Base-by-base conservation (phyloP, 30 jellyfish, hydroid and myxozoan species). In the Aurelia coerulea region DNA sequence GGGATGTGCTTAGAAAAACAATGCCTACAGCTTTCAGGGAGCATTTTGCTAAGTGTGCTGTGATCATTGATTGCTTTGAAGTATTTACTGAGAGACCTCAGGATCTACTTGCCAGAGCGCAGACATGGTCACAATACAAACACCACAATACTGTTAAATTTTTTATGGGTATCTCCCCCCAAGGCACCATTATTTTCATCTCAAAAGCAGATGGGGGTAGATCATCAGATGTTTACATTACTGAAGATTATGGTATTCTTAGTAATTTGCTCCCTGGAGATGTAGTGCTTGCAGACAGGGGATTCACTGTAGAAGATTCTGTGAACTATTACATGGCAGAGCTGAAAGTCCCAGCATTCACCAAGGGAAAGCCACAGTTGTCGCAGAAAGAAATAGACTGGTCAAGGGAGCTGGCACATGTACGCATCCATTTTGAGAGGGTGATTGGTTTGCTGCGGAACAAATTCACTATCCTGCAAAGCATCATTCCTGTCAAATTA, bases 141-240 rank as follows among this genome's bases (percentile, higher is more conserved):
- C n/a, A n/a, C n/a, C n/a, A n/a, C n/a, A n/a, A n/a, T n/a, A n/a
- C n/a, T n/a, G n/a, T n/a, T n/a, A n/a, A n/a, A n/a, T n/a, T n/a
- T n/a, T n/a, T n/a, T n/a, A n/a, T n/a, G 86, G 3, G 31, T 31
- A 65, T 8, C 18, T 11, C 10, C 18, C 11, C 31, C 18, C 90
- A 66, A 70, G 90, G 96, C 33, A 52, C 91, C 64, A 68, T 87
- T 2, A 60, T 76, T 2, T 77, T 77, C 52, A 32, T 87, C 10
- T 67, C 96, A 49, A 76, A 87, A 15, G 85, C 64, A 39, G 62
- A 88, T 88, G 90, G 96, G 10, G 96, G 87, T 8, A 23, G 96
- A 18, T 49, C 96, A 8, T 23, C 66, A 19, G n/a, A 76, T 67
- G 56, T 32, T 33, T 65, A 41, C 59, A 23, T 87, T 8, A 66